Base-by-base conservation (phyloP, 2,113 vertebrate species). In the Xenus cinereus region DNA sequence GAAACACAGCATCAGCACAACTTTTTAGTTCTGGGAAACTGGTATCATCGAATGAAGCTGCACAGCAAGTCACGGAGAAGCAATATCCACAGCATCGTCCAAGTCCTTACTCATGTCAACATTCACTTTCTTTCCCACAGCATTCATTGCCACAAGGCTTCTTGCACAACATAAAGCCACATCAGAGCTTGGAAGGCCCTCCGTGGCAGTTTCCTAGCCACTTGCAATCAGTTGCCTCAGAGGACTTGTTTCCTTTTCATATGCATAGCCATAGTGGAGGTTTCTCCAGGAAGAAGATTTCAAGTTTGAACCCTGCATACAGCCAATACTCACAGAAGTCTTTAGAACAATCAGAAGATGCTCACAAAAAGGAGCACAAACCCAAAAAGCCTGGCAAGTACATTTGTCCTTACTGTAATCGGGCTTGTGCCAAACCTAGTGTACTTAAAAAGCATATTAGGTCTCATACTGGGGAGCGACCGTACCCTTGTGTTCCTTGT, bases 401-500 rank as follows among this genome's bases (percentile, higher is more conserved):
- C 97, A 99, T 99, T 89, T 99, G 99, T 95, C 98, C 99, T 93
- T 99, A 99, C 97, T 99, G 99, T 90, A 99, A 99, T 84, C 98
- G 99, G 96, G 99, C 99, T 12, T 99, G 99, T 97, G 99, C 99
- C 98, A 99, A 99, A 98, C 99, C 99, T 78, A 99, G 99, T 8
- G 99, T 99, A 90, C 98, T 99, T 96, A 99, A 99, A 97, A 99
- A 99, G 94, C 99, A 99, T 98, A 99, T 99, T 97, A 98, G 99
- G 72, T 99, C 99, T 32, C 99, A 99, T 57, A 99, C 99, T 5
- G 99, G 99, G 35, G 99, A 99, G 92, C 98, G 99, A 86, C 99
- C 99, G 0, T 99, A 99, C 77, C 99, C 99, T 23, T 99, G 99
- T 93, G 98, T 98, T 85, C 99, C 99, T 60, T 99, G 99, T 91